Evolutionary conservation across 2,888 invertebrate genomes (phyloP), one percentile per base, ranked within the genome.

Genomic region (Shargacucullia verbasci): DNA sequence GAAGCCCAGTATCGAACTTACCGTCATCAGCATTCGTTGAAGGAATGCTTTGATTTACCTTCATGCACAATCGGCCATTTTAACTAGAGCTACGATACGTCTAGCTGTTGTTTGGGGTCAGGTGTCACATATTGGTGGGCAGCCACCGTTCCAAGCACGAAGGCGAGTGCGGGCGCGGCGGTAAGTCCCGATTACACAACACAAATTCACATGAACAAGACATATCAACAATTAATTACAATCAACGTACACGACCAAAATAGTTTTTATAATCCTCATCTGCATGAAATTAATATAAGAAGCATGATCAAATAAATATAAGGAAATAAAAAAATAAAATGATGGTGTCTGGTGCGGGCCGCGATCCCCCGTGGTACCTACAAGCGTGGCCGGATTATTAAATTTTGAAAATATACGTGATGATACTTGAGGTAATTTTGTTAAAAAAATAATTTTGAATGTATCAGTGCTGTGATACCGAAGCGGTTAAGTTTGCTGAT

Each of bases 201-300:
- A 94, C 92, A 94, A 92, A 93, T 92, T 90, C 92, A 94, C 92
- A 92, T 91, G 86, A 91, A 93, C 93, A 92, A 92, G 92, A 92
- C 92, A 92, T 75, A 85, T 89, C 83, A 86, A 88, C 83, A 84
- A 84, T 74, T 83, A 84, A 83, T 80, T 83, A 88, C 86, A 90
- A 83, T 86, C 82, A 87, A 90, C 82, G 83, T 87, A 91, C 87
- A 92, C 94, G 94, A 94, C 94, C 94, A 94, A 94, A 94, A 94
- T 94, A 89, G 94, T 93, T 94, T 94, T 94, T 92, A 85, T 81
- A 76, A 81, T 82, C 80, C 76, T 85, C 79, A 80, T 85, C 78
- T 87, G 90, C 90, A 85, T 80, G 85, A 86, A 89, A 78, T 64
- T 78, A 84, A 80, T 73, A 85, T 84, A 88, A 83, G 65, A 91